A percentile compares a stretch with the other conserved stretches of the same genome.
Conservation (phyloP, 2,888 invertebrate species). For the Drosophila pseudotalamancana region DNA sequence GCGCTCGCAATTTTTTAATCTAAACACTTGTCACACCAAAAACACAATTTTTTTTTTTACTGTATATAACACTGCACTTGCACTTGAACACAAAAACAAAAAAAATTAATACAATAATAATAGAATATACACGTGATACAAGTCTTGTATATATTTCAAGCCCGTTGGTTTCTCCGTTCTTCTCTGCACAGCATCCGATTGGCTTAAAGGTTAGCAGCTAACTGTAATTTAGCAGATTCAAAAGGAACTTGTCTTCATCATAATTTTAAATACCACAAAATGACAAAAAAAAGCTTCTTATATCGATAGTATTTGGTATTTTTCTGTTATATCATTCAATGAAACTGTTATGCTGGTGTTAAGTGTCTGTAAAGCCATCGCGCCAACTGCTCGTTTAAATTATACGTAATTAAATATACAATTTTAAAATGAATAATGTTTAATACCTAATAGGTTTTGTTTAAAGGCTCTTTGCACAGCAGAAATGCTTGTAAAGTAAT, state of each 20-base stretch:
- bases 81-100: slow-evolving; percentile 33
- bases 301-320: slow-evolving; percentile 25
- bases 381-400: slow-evolving; percentile 1
- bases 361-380: neutral
- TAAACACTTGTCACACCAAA: slow-evolving; percentile 28
- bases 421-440: neutral
- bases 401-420: neutral
- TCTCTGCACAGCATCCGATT: slow-evolving; percentile 51
- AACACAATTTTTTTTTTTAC: neutral
- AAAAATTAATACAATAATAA: slow-evolving; percentile 35
- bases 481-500: neutral
- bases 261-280: slow-evolving; percentile 12
- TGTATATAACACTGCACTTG: slow-evolving; percentile 22
- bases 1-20: neutral
- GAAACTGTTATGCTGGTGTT: slow-evolving; percentile 7
- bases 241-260: slow-evolving; percentile 17
- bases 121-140: slow-evolving; percentile 41
- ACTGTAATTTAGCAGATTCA: slow-evolving; percentile 46
- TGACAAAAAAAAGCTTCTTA: neutral
- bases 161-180: slow-evolving; percentile 11
- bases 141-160: slow-evolving; percentile 23
- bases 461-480: too few relatives aligned
- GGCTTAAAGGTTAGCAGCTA: slow-evolving; percentile 51
- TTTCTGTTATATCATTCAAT: neutral
- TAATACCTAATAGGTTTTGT: neutral